Base-by-base conservation (phyloP, 2,797 vertebrate species). In the Cossypha dichroa region DNA sequence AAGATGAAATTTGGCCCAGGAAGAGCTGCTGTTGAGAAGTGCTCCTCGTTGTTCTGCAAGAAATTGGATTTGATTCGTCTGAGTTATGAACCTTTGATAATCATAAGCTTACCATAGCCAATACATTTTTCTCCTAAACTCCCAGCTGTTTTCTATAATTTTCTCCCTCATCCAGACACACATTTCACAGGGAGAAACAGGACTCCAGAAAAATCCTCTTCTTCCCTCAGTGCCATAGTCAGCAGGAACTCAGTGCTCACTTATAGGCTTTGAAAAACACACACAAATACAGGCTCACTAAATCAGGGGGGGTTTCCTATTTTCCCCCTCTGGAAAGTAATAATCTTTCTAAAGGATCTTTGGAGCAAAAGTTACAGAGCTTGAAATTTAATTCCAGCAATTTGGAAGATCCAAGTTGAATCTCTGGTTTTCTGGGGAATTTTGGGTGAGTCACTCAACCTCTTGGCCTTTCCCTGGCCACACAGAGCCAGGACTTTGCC, bases 71-170 rank as follows among this genome's bases (percentile, higher is more conserved):
- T 64, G 64, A 59, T 70, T 76, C 0, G 0, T 58, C 52, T 63
- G 67, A 82, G n/a, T 76, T 76, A 52, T 7, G 52, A 92, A 83
- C 23, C 78, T 94, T 70, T 60, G 79, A 60, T 58, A 85, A 91
- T 74, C 56, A 29, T 10, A 49, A 6, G n/a, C 41, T 88, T 31
- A 62, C 58, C 51, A 33, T 10, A 60, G 83, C 43, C 72, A 74
- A 22, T 56, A 68, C 34, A 46, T 81, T 90, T 83, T 82, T 77
- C 43, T 60, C 52, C 60, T 75, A 6, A 76, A 49, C 67, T 82
- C 48, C n/a, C 56, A 63, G 74, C 55, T 92, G 70, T 75, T 89
- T 76, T 77, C 82, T 80, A 14, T 28, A 20, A 58, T 74, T 62
- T 60, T 60, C 54, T 49, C 31, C 10, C 52, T 73, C 6, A 10